Evolutionary conservation across 1,140 invertebrate genomes (phyloP), one percentile per base, ranked within the genome.

Genomic region (Brachionus rotundiformis): DNA sequence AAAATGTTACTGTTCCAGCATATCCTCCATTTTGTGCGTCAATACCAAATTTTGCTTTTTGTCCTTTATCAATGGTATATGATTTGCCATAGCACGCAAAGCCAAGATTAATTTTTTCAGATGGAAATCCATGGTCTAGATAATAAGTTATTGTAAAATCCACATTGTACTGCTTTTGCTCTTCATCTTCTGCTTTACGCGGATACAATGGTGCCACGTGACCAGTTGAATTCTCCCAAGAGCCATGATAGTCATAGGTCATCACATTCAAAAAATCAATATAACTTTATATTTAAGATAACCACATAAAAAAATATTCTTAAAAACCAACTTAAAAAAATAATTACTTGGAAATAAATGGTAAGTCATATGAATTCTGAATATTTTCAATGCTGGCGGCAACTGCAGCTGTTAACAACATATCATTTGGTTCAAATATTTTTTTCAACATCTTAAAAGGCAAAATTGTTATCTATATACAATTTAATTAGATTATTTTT

Each of bases 61-160:
- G 91, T 25, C 90, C 87, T 80, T 92, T 91, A 0, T 89, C 88
- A 8, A 97, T 86, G 39, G 91, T 92, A 84, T 93, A 98, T 33
- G 91, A 92, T 86, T 95, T 83, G n/a, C 94, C 95, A 85, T 97
- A 97, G 0, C 94, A 95, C 1, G 95, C 93, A 93, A 97, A 95
- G 83, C 95, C 73, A 19, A 77, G 49, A 54, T 54, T 59, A 16
- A 77, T 77, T 33, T 77, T 77, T 23, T 77, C 23, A 3, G 36
- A 27, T 47, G 73, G 73, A 77, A 27, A 25, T 29, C 73, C 73
- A 25, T 77, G 16, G 2, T 59, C 19, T 25, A 77, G 16, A n/a
- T 59, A 77, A 36, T 49, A 77, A 19, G 11, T 27, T 10, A 77
- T 59, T 7, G 44, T 77, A 27, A 29, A 77, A 27, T 77, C 54